Base-by-base conservation (phyloP, 2,797 vertebrate species). In the Cephalopachus bancanus region DNA sequence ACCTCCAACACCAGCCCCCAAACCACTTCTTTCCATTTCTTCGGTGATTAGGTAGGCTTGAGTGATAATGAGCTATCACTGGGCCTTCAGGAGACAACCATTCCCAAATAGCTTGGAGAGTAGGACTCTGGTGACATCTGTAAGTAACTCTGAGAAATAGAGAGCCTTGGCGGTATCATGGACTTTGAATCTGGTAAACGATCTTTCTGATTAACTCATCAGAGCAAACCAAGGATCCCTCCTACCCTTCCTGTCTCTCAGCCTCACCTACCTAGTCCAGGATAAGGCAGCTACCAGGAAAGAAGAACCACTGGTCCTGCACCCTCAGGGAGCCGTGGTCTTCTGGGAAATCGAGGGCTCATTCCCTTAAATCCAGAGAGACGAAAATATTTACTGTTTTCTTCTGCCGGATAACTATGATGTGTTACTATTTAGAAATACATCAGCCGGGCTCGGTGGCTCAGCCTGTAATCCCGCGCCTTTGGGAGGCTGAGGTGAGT, bases 321-420 rank as follows among this genome's bases (percentile, higher is more conserved):
- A 9, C 30, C 44, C n/a, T 16, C 2, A 30, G 10, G 55, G 17
- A 89, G 75, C 64, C 3, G 1, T 0, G 0, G 26, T 37, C 30
- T n/a, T 76, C 74, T 89, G 30, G 60, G 72, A 94, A 51, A 60
- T 28, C 57, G 30, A 84, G 26, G 2, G 9, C 53, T 81, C 60
- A 33, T 51, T 8, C 37, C 26, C 51, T 20, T 22, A 10, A 44
- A n/a, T 49, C 37, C 67, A 67, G 20, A 81, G 55, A 62, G 28
- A 37, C 24, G 11, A 17, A 72, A n/a, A 20, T 26, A 88, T 62
- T 9, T 16, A 67, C 33, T 16, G 12, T 85, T 75, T 74, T 51
- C n/a, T 55, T 91, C 72, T 74, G n/a, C 71, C 28, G 33, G 65
- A 53, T 53, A 55, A 8, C 8, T 28, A 30, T 20, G 57, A 15